These are phyloP conservation scores for Pterois miles DNA, from an alignment of 2,797 vertebrate genomes.

Conservation along the genomic window DNA sequence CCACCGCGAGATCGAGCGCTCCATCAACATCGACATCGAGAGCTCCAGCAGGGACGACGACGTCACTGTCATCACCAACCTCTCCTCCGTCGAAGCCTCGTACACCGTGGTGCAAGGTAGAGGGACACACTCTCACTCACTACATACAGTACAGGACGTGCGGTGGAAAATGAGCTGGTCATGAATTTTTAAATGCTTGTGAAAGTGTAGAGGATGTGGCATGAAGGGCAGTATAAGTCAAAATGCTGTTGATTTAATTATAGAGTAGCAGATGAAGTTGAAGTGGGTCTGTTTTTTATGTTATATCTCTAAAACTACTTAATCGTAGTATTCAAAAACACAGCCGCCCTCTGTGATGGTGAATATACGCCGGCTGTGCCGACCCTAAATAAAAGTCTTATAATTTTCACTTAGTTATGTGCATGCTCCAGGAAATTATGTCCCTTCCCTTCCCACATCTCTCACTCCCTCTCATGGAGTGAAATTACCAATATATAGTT, in stretches of 20 bases:
- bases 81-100: constrained; percentile 97
- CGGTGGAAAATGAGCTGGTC: constrained; percentile 13
- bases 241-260: background rate
- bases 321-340: constrained; percentile 35
- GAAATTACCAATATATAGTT: constrained; percentile 73
- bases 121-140: too few relatives aligned
- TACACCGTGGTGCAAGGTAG: constrained; percentile 99
- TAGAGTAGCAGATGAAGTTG: background rate
- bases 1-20: constrained; percentile 97
- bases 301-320: constrained; percentile 2
- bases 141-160: background rate
- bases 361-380: constrained; percentile 22
- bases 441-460: constrained; percentile 35
- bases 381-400: constrained; percentile 66
- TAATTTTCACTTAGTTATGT: constrained; percentile 66
- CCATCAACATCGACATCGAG: constrained; percentile 99
- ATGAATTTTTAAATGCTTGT: constrained; percentile 46
- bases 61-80: constrained; percentile 98
- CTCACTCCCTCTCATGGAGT: constrained; percentile 45
- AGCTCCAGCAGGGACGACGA: constrained; percentile 98
- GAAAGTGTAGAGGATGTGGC: constrained; percentile 1
- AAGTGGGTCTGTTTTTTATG: background rate
- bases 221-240: background rate
- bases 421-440: constrained; percentile 64
- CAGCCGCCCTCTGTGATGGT: constrained; percentile 25